phyloP scores from a whole-genome alignment of 2,888 invertebrate genomes.

The Athalia circularis region DNA sequence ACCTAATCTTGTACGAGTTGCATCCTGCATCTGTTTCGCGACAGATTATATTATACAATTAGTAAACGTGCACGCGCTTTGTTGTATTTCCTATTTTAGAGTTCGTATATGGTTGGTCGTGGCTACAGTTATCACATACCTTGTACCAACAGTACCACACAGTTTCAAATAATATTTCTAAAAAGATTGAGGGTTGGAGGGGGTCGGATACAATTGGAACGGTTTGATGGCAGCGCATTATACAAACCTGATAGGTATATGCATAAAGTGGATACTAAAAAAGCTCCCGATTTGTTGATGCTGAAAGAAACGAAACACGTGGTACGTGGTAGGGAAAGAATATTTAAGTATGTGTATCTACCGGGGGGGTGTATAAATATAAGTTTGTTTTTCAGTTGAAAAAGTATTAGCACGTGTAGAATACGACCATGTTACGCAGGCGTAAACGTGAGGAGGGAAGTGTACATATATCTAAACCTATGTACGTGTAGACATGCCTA shows the following conservation, averaged over 20 bases:
- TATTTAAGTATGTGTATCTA: constrained; percentile 1
- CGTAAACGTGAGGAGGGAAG: constrained; percentile 8
- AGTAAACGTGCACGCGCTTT: too few relatives aligned
- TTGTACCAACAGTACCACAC: too few relatives aligned
- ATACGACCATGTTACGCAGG: not conserved
- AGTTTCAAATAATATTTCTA: too few relatives aligned
- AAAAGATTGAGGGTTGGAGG: too few relatives aligned
- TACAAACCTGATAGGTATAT: not conserved
- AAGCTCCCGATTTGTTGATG: constrained; percentile 21
- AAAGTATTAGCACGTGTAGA: constrained; percentile 1
- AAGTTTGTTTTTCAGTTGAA: not conserved
- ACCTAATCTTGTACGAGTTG: too few relatives aligned
- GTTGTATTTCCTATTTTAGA: too few relatives aligned
- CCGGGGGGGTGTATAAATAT: constrained; percentile 23
- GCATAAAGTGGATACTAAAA: not conserved
- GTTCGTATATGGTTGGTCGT: too few relatives aligned
- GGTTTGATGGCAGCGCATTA: not conserved
- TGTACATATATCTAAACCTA: not conserved
- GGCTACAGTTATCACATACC: too few relatives aligned
- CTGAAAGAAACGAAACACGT: constrained; percentile 21
- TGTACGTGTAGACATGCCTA: not conserved
- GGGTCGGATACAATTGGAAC: too few relatives aligned
- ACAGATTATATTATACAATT: too few relatives aligned
- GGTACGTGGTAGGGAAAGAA: not conserved
- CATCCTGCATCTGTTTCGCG: too few relatives aligned